These are phyloP conservation scores for Ceratina japonica DNA, from an alignment of 1,140 invertebrate genomes.

Conservation along the genomic window DNA sequence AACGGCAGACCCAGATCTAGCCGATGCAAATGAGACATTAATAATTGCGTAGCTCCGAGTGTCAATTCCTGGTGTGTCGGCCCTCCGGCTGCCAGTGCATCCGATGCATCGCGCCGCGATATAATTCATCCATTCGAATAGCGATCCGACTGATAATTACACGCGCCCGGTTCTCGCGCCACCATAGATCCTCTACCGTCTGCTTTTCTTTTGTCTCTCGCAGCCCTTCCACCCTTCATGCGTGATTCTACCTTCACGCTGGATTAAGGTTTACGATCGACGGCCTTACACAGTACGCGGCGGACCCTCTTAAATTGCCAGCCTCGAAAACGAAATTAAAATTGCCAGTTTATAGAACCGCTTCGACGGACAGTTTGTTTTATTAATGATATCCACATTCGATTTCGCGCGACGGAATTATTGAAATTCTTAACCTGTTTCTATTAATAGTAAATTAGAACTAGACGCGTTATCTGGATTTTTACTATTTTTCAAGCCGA, in stretches of 20 bases:
- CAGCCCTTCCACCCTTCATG: not conserved
- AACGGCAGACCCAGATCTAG: conserved; percentile 53
- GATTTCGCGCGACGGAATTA: not conserved
- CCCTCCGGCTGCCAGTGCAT: conserved; percentile 48
- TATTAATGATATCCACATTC: not conserved
- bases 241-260: conserved; percentile 22
- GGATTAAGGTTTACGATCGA: conserved; percentile 30
- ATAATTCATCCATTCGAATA: conserved; percentile 66
- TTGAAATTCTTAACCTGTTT: not conserved
- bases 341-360: conserved; percentile 14
- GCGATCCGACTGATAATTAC: conserved; percentile 63
- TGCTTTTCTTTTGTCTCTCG: conserved; percentile 51
- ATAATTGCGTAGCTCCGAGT: conserved; percentile 56
- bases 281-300: not conserved
- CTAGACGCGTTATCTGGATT: not conserved
- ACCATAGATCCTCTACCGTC: conserved; percentile 50
- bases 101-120: conserved; percentile 49
- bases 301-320: too few relatives aligned
- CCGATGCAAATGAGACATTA: conserved; percentile 66
- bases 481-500: not conserved
- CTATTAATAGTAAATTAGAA: too few relatives aligned
- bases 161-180: conserved; percentile 41
- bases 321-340: not conserved
- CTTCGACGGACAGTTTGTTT: too few relatives aligned
- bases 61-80: conserved; percentile 52